A percentile compares a stretch with the other conserved stretches of the same genome.
phyloP scores from a whole-genome alignment of 2,797 vertebrate genomes.

The Pelodytes ibericus region DNA sequence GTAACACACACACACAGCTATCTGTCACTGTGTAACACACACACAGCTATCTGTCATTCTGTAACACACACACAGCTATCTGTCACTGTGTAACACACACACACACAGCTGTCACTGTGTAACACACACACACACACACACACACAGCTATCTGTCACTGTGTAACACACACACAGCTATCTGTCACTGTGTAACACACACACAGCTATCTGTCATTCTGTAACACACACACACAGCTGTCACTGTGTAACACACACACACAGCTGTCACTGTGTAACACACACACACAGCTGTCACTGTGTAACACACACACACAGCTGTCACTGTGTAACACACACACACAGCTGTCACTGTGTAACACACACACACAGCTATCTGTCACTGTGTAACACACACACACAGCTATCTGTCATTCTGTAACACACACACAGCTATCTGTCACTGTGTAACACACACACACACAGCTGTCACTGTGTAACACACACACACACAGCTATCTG shows the following conservation, averaged over 20 bases:
- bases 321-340: neutral
- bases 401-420: neutral
- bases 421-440: too few species aligned
- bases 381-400: neutral
- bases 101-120: neutral
- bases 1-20: neutral
- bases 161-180: neutral
- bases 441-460: too few species aligned
- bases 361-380: neutral
- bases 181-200: neutral
- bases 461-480: too few species aligned
- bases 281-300: neutral
- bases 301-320: too few species aligned
- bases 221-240: neutral
- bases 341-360: neutral
- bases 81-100: neutral
- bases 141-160: neutral
- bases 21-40: neutral
- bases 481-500: neutral
- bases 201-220: neutral
- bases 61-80: neutral
- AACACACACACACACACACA: neutral
- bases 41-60: neutral
- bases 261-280: neutral
- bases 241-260: neutral